Evolutionary conservation across 1,140 invertebrate species (phyloP), one percentile per base, ranked within the genome.

Genomic region (Zaprionus ornatus): DNA sequence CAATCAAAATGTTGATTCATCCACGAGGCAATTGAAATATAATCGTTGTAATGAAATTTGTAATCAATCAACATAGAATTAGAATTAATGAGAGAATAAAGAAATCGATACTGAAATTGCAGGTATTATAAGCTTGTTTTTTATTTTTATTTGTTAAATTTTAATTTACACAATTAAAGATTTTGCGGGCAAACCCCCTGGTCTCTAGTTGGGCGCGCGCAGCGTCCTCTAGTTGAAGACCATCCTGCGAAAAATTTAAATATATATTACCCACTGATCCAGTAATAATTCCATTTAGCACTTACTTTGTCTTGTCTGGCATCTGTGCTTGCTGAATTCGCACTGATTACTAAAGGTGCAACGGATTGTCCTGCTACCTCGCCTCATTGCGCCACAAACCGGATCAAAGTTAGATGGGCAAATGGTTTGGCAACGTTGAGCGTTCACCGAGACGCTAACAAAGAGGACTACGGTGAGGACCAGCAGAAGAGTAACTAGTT

Each of bases 341-440:
- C 61, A 63, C 21, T n/a, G 13, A 54, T 56, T 65, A 10, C 15
- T 40, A 35, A 65, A 65, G n/a, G 37, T 55, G 32, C 63, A 65
- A 10, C 23, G 13, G 4, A 65, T 55, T 9, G 0, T 1, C 10
- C 63, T 65, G 12, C 32, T 10, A 9, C 15, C 7, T 2, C 63
- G 63, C 17, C 6, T 4, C 0, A 21, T 48, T 7, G 50, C 29
- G 9, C 63, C 63, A 56, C 63, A 65, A 19, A 65, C 63, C 12
- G 52, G 63, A 13, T 19, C 2, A n/a, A 40, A 27, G 35, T 42
- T 5, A 4, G 4, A 0, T 5, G n/a, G n/a, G 23, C 61, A 64
- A 23, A n/a, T 2, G 10, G 15, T 9, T 35, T 35, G 21, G 5
- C 61, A 64, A 19, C 19, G 21, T 65, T 55, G 62, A 9, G 27